Base-by-base conservation (phyloP, 2,888 invertebrate species). In the Pemphredon lugubris region DNA sequence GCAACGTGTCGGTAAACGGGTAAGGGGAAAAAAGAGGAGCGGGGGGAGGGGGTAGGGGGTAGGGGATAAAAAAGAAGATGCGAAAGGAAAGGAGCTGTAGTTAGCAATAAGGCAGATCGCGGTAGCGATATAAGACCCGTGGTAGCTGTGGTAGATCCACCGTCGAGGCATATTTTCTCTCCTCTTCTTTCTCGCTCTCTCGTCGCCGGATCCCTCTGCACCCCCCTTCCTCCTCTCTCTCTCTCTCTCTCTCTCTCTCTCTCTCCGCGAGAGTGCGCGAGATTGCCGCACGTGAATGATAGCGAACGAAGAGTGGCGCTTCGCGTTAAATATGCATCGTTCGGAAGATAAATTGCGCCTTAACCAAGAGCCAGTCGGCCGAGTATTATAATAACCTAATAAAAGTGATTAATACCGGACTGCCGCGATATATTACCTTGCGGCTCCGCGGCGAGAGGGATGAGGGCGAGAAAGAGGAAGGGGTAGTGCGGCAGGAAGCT, bases 361-460 rank as follows among this genome's bases (percentile, higher is more conserved):
- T 83, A 84, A 86, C 83, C 82, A 82, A 78, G 82, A 84, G 77
- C 81, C 84, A 79, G 83, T 77, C 83, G 79, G 77, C 72, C 77
- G 77, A 77, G 81, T 84, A 85, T 85, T 86, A 84, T 86, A 86
- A 86, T 86, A 85, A 86, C 82, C 86, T 83, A 86, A 86, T 86
- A 86, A 86, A 86, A 85, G 84, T 86, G 83, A 86, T 86, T 84
- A 86, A 86, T 85, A 82, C 82, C 78, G 72, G 75, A 77, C 73
- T 54, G 72, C 73, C 68, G 80, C 82, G 79, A 84, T 85, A 83
- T 82, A 83, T 82, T 83, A 83, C 77, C 79, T 54, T 54, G 72
- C 57, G 70, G 72, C 67, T 51, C 37, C 55, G 70, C 32, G 45
- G 48, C 0, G 14, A 18, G 13, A 9, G 16, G 18, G 50, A 21